Percentiles rank a stretch among this genome's conserved stretches.
These are phyloP conservation scores for Micromys minutus DNA, from an alignment of 2,113 vertebrate genomes.

Conservation along the genomic window DNA sequence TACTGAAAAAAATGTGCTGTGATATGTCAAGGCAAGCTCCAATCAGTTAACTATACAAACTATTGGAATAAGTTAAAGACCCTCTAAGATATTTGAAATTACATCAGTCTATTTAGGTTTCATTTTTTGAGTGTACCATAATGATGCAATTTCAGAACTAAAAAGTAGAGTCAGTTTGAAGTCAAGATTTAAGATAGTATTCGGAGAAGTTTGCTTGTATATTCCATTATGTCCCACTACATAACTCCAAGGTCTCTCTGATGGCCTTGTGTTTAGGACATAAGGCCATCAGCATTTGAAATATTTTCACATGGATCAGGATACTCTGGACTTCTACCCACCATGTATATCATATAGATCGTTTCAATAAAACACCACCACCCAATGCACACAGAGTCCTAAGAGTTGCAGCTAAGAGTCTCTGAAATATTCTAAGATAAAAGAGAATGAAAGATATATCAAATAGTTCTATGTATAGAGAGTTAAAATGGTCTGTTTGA, in stretches of 20 bases:
- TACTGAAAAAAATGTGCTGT: neutral
- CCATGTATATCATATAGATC: neutral
- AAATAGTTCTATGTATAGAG: conserved; percentile 27
- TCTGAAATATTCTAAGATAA: conserved; percentile 19
- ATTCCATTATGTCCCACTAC: neutral
- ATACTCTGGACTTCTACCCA: neutral
- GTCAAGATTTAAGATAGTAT: neutral
- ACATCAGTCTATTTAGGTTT: neutral
- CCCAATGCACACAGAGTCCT: neutral
- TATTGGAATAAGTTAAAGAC: neutral
- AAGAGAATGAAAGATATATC: conserved; percentile 14
- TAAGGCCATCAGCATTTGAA: neutral
- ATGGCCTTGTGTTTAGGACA: neutral
- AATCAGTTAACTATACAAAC: neutral
- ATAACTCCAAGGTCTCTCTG: neutral
- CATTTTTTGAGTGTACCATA: neutral
- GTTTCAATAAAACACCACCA: neutral
- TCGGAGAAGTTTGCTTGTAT: neutral
- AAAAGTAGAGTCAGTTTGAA: neutral
- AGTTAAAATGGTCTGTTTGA: neutral
- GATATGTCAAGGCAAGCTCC: neutral
- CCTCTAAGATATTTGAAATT: neutral
- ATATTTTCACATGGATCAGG: neutral
- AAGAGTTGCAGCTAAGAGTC: neutral
- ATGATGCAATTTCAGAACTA: conserved; percentile 18